Evolutionary conservation across 2,113 vertebrate species (phyloP).

Genomic region (Bubalus kerabau): DNA sequence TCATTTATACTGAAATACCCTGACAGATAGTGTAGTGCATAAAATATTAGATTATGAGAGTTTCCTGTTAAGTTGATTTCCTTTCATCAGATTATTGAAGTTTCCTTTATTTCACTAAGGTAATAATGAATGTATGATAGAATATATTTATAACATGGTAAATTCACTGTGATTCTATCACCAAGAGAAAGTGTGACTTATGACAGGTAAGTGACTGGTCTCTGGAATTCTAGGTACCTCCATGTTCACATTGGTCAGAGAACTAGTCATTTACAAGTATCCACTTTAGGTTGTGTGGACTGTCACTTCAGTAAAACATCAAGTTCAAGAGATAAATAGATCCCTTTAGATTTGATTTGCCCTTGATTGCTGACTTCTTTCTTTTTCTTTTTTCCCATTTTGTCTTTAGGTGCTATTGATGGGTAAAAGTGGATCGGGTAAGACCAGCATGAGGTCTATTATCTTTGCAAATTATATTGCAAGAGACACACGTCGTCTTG

Average conservation of each 20-base stretch:
- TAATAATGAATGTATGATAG: neutral
- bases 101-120: slow-evolving; percentile 3
- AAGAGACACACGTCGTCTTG: slow-evolving; percentile 95
- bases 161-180: neutral
- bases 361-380: slow-evolving; percentile 18
- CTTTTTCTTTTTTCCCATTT: neutral
- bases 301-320: neutral
- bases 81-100: neutral
- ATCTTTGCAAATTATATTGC: slow-evolving; percentile 99
- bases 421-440: slow-evolving; percentile 99
- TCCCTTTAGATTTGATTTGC: neutral
- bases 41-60: neutral
- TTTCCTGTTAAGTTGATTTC: neutral
- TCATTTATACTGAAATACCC: neutral
- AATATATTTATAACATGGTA: neutral
- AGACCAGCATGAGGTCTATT: slow-evolving; percentile 99
- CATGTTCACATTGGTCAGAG: neutral
- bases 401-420: slow-evolving; percentile 92
- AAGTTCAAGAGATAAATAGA: neutral
- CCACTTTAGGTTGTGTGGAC: neutral
- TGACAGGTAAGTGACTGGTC: neutral
- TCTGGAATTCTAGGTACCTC: neutral
- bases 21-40: neutral
- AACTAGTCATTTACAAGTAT: neutral
- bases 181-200: neutral